phyloP scores from a whole-genome alignment of 2,888 invertebrate genomes.

The Formica aserva region DNA sequence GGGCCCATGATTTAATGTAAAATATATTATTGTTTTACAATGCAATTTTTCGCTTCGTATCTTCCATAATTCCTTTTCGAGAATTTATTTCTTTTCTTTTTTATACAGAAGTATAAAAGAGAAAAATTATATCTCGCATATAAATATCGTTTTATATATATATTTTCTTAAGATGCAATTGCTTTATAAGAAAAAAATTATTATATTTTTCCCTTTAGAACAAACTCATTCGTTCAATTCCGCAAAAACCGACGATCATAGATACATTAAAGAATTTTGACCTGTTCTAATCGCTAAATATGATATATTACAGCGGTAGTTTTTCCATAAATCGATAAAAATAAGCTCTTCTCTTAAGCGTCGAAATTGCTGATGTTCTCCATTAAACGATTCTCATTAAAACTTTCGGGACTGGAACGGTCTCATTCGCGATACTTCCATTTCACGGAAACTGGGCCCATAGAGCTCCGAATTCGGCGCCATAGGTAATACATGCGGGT shows the following conservation, averaged over 20 bases:
- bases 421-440: slow-evolving; percentile 27
- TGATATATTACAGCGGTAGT: slow-evolving; percentile 41
- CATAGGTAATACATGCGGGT: slow-evolving; percentile 69
- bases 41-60: not conserved
- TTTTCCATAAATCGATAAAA: slow-evolving; percentile 45
- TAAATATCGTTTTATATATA: not conserved
- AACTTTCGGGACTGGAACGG: slow-evolving; percentile 61
- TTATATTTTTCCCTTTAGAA: not conserved
- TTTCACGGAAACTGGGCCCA: slow-evolving; percentile 56
- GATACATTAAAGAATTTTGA: not conserved
- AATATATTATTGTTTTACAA: slow-evolving; percentile 6
- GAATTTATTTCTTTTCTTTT: not conserved
- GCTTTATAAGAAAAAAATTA: not conserved
- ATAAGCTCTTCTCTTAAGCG: slow-evolving; percentile 17
- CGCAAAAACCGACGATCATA: not conserved
- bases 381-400: slow-evolving; percentile 54
- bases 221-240: not conserved
- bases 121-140: no score
- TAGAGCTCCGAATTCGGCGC: slow-evolving; percentile 37
- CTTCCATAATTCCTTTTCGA: not conserved
- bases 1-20: not conserved
- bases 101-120: not conserved
- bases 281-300: slow-evolving; percentile 37
- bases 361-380: slow-evolving; percentile 63
- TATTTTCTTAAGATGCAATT: not conserved